Base-by-base conservation (phyloP, 2,888 invertebrate species). In the Eupithecia tripunctaria region DNA sequence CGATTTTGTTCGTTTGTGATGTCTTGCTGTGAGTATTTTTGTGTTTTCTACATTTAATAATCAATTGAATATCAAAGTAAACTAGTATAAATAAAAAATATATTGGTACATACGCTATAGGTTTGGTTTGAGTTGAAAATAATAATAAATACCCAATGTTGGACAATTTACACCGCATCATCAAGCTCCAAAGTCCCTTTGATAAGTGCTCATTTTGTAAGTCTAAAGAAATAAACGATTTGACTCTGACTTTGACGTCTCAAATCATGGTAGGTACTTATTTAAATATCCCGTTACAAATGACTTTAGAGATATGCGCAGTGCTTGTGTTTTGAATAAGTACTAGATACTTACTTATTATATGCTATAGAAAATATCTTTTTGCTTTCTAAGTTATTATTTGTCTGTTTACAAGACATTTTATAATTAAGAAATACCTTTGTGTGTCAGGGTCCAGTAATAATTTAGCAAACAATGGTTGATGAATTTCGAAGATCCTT, bases 11-110 rank as follows among this genome's bases (percentile, higher is more conserved):
- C 41, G 72, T 68, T 64, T 25, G 38, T 64, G 72, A 90, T 91
- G 91, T 82, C 90, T 74, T 91, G 90, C 78, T 91, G 91, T 91
- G 78, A 90, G 90, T 91, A 81, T 60, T 72, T 27, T 68, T 59
- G 21, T 64, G 14, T 21, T 41, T 21, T 32, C n/a, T 62, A 32
- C 18, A 60, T 29, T 60, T 60, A 18, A 29, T 60, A 1, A 59
- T 14, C 43, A 10, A n/a, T 51, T 27, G 6, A 15, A 27, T 27
- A 59, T 59, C 27, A 4, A 41, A 3, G 27, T 29, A 15, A 29
- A 1, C 15, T 18, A 60, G 27, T 29, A 1, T 7, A 47, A 1
- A 5, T 2, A 43, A 43, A n/a, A 2, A 18, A n/a, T 47, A n/a
- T 0, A 47, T n/a, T 47, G 6, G n/a, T 43, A 43, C 38, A 12